Evolutionary conservation across 2,888 invertebrate species (phyloP).

Genomic region (Gisinianus flammeolus): DNA sequence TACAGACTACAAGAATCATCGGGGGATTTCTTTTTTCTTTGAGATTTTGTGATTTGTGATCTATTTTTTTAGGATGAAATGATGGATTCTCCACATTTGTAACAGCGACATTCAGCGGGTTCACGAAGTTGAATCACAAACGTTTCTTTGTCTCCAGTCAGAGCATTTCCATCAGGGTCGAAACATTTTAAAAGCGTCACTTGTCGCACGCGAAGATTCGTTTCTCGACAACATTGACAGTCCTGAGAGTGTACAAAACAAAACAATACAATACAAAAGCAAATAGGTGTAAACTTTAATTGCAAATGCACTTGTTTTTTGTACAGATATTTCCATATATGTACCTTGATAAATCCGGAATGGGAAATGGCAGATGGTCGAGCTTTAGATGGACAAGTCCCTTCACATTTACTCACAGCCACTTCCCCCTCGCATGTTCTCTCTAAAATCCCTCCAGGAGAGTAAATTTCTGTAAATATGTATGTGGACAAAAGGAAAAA

Average conservation of each 20-base stretch:
- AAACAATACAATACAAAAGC: not conserved
- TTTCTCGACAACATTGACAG: conserved; percentile 90
- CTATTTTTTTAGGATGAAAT: not conserved
- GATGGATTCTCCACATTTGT: conserved; percentile 66
- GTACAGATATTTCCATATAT: not conserved
- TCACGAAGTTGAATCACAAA: conserved; percentile 85
- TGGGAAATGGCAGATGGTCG: conserved; percentile 87
- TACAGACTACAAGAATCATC: too few species aligned
- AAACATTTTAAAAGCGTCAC: conserved; percentile 85
- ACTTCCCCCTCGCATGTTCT: conserved; percentile 89
- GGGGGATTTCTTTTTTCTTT: too few species aligned
- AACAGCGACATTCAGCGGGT: conserved; percentile 88
- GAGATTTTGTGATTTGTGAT: too few species aligned
- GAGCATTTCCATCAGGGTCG: conserved; percentile 81
- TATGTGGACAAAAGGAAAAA: not conserved
- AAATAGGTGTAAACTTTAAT: not conserved
- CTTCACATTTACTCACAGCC: conserved; percentile 91
- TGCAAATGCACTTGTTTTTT: too few species aligned
- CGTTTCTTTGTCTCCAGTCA: conserved; percentile 72
- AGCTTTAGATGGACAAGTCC: conserved; percentile 88
- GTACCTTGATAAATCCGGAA: conserved; percentile 85
- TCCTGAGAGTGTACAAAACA: conserved; percentile 67
- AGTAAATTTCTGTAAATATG: conserved; percentile 80
- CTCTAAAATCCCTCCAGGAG: conserved; percentile 80
- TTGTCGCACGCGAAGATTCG: conserved; percentile 78